Evolutionary conservation across 2,113 vertebrate genomes (phyloP), one percentile per base, ranked within the genome.

Genomic region (Petromus typicus): DNA sequence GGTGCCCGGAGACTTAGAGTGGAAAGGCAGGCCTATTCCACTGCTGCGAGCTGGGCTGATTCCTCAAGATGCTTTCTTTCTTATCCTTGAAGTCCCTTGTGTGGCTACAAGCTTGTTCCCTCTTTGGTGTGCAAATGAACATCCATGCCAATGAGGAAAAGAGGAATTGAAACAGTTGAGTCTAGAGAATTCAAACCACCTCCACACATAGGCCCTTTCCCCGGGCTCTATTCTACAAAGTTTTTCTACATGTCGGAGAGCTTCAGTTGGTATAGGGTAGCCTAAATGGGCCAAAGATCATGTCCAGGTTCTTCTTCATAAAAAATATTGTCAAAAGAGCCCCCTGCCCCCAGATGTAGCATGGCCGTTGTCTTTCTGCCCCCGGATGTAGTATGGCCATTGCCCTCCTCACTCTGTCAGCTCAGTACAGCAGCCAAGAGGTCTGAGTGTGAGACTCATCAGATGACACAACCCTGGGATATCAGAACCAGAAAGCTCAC

Each of bases 291-390:
- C 56, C 57, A 40, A 40, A 20, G 22, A 71, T 40, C 32, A 20
- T 18, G 27, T 82, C 67, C 71, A 45, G 30, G 63, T 51, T 81
- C 37, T 18, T 45, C 25, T 43, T 54, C 51, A 71, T 64, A 91
- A 66, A n/a, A 40, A 67, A n/a, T 14, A 43, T 34, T 94, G 32
- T n/a, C 67, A n/a, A 32, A 78, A 78, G 63, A 93, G 32, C n/a
- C 5, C 9, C 0, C 0, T 9, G 22, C 7, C 9, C 16, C 59
- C 43, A 3, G 7, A 3, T 25, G 16, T 71, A 32, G 11, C 63
- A n/a, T 48, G 45, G 40, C 23, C 40, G 5, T 1, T 67, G 8
- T 14, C 30, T 17, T 16, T 57, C 13, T 22, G n/a, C 7, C 8
- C 14, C 57, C 43, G 4, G 9, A 4, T 25, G 16, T 71, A 32